These are phyloP conservation scores for Alosa alosa DNA, from an alignment of 2,113 vertebrate species.

Conservation along the genomic window DNA sequence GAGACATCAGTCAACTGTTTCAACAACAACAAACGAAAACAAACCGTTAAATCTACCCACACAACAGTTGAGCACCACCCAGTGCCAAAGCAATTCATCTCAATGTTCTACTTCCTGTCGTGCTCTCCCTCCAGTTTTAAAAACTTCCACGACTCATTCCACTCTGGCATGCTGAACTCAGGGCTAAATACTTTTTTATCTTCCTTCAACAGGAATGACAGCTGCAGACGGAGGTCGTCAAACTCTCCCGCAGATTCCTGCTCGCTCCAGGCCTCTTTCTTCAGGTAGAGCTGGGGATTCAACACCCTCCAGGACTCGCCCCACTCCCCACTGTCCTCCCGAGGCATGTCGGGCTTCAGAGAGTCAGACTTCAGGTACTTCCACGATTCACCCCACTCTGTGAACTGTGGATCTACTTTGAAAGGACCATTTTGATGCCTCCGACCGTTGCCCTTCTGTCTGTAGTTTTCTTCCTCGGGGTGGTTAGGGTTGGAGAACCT, in stretches of 20 bases:
- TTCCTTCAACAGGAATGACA: constrained; percentile 23
- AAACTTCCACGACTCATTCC: constrained; percentile 26
- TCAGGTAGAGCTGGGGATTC: constrained; percentile 31
- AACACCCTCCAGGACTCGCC: constrained; percentile 8
- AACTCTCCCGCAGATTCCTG: neutral
- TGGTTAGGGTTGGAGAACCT: constrained; percentile 3
- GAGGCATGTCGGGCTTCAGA: neutral
- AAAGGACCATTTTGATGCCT: neutral
- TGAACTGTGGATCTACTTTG: neutral
- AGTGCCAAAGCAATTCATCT: neutral
- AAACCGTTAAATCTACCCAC: constrained; percentile 1
- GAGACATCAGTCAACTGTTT: neutral
- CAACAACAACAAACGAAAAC: neutral
- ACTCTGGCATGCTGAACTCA: constrained; percentile 24
- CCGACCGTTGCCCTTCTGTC: neutral
- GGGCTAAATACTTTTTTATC: constrained; percentile 1
- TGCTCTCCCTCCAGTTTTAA: constrained; percentile 22
- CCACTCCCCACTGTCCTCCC: constrained; percentile 15
- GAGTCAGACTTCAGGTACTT: constrained; percentile 23
- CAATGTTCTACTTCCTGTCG: neutral
- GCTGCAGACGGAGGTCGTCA: neutral
- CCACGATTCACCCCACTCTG: constrained; percentile 22
- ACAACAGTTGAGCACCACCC: neutral
- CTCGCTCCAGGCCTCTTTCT: constrained; percentile 1
- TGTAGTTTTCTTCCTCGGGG: neutral